Percentiles rank a stretch among this genome's conserved stretches.
phyloP scores from a whole-genome alignment of 2,113 vertebrate genomes.

The Leucopternis melanops region DNA sequence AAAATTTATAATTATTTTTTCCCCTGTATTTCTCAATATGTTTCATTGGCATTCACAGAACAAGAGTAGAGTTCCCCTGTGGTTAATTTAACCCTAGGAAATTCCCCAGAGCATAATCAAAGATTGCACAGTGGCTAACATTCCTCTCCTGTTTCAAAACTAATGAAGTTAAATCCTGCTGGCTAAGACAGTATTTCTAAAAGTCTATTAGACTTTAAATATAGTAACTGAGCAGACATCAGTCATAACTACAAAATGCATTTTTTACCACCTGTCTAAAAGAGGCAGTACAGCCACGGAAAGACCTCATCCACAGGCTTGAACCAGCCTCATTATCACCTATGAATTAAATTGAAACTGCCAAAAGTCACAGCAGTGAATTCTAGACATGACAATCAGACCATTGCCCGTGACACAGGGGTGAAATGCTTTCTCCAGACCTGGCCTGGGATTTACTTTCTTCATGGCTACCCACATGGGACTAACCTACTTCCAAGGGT shows the following conservation, averaged over 20 bases:
- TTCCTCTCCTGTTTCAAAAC: constrained; percentile 49
- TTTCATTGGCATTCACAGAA: constrained; percentile 41
- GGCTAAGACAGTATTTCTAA: constrained; percentile 38
- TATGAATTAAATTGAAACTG: constrained; percentile 3
- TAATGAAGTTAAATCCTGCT: constrained; percentile 63
- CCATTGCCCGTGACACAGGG: not conserved
- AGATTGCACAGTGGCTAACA: constrained; percentile 29
- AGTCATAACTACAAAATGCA: not conserved
- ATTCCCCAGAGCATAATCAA: constrained; percentile 53
- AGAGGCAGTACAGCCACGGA: not conserved
- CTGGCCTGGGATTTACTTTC: not conserved
- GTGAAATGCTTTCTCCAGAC: not conserved
- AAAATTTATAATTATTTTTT: constrained; percentile 38
- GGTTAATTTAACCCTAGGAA: constrained; percentile 56
- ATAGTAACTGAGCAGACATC: not conserved
- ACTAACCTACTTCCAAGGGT: not conserved
- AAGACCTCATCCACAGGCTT: not conserved
- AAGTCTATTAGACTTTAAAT: constrained; percentile 45
- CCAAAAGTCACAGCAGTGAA: constrained; percentile 19
- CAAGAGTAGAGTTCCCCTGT: constrained; percentile 13
- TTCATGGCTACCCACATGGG: not conserved
- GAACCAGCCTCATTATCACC: not conserved
- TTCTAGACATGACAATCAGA: not conserved
- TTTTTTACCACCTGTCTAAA: constrained; percentile 37
- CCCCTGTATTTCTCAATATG: constrained; percentile 16